These are phyloP conservation scores for Drosophila niveifrons DNA, from an alignment of 2,888 invertebrate genomes.

Conservation along the genomic window DNA sequence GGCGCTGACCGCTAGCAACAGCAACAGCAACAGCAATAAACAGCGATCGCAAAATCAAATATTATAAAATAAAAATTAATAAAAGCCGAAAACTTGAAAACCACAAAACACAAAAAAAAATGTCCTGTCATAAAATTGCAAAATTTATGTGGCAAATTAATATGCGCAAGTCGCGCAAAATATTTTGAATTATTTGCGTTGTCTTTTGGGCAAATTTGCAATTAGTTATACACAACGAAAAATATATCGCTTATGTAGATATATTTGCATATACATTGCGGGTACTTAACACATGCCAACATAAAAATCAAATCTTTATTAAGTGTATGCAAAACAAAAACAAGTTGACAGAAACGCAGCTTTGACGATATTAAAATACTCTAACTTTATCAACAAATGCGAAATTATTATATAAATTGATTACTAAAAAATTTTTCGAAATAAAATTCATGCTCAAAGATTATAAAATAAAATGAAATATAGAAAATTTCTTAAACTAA, in stretches of 20 bases:
- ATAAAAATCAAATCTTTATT: constrained; percentile 36
- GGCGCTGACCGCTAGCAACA: constrained; percentile 43
- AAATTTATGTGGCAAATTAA: constrained; percentile 63
- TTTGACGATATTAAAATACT: constrained; percentile 21
- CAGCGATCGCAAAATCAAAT: constrained; percentile 2
- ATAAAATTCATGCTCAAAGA: no score
- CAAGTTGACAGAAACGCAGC: background rate
- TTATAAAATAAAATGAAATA: no score
- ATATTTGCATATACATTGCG: constrained; percentile 9
- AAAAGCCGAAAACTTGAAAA: constrained; percentile 4
- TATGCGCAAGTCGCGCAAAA: constrained; percentile 39
- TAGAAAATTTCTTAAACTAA: no score
- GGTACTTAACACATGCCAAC: constrained; percentile 21
- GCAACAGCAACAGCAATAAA: constrained; percentile 7
- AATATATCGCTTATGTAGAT: constrained; percentile 1
- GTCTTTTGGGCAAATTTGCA: constrained; percentile 23
- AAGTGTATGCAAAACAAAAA: constrained; percentile 5
- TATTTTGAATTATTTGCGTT: constrained; percentile 41
- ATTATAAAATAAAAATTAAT: constrained; percentile 6
- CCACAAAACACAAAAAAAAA: constrained; percentile 28
- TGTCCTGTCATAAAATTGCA: constrained; percentile 68
- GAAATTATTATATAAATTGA: no score
- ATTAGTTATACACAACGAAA: constrained; percentile 26
- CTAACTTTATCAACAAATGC: constrained; percentile 3
- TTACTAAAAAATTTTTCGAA: no score